Evolutionary conservation across 2,113 vertebrate species (phyloP).

Genomic region (Brachypteracias leptosomus): DNA sequence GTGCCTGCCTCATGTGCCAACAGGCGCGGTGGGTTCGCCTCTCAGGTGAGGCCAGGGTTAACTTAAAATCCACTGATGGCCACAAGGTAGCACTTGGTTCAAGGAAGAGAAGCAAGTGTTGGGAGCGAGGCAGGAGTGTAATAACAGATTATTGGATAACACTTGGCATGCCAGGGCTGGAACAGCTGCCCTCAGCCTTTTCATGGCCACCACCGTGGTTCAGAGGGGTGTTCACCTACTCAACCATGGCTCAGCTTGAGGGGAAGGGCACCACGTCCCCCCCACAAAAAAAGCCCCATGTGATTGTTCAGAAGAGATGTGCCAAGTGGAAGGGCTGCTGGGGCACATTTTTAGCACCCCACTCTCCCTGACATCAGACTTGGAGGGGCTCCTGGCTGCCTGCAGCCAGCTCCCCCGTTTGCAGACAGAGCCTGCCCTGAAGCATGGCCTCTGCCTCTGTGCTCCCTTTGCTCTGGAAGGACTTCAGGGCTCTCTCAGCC

Average conservation of each 20-base stretch:
- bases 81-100: constrained; percentile 48
- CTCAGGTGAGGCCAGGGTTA: not conserved
- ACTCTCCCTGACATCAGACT: not conserved
- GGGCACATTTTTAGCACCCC: not conserved
- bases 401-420: not conserved
- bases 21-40: not conserved
- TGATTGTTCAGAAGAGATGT: not conserved
- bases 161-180: not conserved
- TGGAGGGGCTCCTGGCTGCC: not conserved
- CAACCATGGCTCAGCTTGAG: accelerated
- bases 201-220: not conserved
- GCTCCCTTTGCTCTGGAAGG: not conserved
- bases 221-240: not conserved
- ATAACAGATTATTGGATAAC: not conserved
- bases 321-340: not conserved
- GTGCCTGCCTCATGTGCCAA: not conserved
- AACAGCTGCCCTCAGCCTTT: not conserved
- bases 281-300: not conserved
- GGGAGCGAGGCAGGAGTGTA: not conserved
- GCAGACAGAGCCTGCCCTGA: not conserved
- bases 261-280: not conserved
- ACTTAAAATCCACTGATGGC: constrained; percentile 10
- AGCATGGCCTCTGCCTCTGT: not conserved
- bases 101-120: not conserved
- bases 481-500: not conserved